Evolutionary conservation across 2,113 vertebrate species (phyloP), one percentile per base, ranked within the genome.

Genomic region (Ceyx margarethae): DNA sequence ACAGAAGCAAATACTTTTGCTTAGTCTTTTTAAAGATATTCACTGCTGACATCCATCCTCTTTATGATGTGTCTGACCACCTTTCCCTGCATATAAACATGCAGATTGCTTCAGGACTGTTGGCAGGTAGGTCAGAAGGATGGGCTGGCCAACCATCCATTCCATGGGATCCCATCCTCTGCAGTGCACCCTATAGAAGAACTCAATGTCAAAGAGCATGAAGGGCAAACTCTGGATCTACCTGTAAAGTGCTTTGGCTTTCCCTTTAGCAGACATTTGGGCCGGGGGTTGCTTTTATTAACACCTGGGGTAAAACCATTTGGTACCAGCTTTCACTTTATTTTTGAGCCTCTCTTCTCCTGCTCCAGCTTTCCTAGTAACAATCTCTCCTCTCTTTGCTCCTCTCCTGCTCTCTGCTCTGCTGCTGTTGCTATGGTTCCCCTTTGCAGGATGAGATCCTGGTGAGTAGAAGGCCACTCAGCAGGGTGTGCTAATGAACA

Each of bases 401-500:
- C 81, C 94, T 98, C 97, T 98, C 91, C 94, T 95, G 97, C 95
- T 97, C 96, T 95, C 97, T 98, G 97, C 97, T 96, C 97, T 97
- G 94, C 97, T 97, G 96, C 97, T 98, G 97, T 98, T 98, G 98
- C 98, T 98, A 97, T 98, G 97, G 97, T 97, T 98, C 97, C 97
- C 96, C 97, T 98, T 97, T 98, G 95, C 98, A 98, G 98, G 98
- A 98, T 98, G 98, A 98, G 97, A 98, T 98, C 97, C 98, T 98
- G 98, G 98, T 98, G 97, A 98, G 98, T 98, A 98, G 97, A 97
- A 97, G 97, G 97, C 97, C 90, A 80, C 94, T 96, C 94, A 78
- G 83, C 85, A 95, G 94, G 92, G 90, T 95, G 87, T 92, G 93
- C 93, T 95, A 91, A 95, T 85, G 85, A 96, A 89, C 96, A 93